Conservation (phyloP, 2,113 vertebrate genomes). For the Capreolus pygargus region DNA sequence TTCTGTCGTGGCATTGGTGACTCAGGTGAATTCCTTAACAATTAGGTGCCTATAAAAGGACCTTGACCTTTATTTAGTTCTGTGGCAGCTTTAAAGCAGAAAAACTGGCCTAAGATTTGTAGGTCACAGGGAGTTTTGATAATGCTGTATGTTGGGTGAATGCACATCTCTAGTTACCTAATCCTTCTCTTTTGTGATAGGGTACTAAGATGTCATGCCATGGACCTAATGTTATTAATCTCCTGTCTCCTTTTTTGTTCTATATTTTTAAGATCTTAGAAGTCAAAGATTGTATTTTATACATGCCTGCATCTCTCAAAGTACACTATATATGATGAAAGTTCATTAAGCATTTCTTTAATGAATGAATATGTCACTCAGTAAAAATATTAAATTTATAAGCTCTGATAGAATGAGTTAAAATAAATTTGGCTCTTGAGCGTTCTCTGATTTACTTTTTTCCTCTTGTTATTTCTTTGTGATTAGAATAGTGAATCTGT, state of each 20-base stretch:
- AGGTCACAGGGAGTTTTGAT: background rate
- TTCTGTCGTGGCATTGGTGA: background rate
- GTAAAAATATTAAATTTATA: background rate
- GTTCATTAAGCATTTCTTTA: background rate
- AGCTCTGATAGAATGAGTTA: background rate
- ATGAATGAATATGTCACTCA: background rate
- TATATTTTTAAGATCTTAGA: background rate
- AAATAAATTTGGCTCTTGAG: slow-evolving; percentile 20
- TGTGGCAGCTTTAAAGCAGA: background rate
- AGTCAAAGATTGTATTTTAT: background rate
- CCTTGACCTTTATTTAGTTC: background rate
- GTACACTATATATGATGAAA: background rate
- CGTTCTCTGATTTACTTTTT: background rate
- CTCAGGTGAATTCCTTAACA: background rate
- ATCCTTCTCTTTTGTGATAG: background rate
- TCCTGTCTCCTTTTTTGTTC: background rate
- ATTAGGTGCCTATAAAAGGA: background rate
- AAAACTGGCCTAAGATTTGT: background rate
- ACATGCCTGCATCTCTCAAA: background rate
- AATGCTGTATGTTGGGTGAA: background rate
- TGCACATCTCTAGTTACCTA: background rate
- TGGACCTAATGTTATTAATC: background rate
- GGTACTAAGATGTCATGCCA: background rate
- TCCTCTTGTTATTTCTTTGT: slow-evolving; percentile 29
- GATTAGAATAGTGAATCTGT: slow-evolving; percentile 91